Evolutionary conservation across 2,888 invertebrate species (phyloP), one percentile per base, ranked within the genome.

Genomic region (Nomada fabriciana): DNA sequence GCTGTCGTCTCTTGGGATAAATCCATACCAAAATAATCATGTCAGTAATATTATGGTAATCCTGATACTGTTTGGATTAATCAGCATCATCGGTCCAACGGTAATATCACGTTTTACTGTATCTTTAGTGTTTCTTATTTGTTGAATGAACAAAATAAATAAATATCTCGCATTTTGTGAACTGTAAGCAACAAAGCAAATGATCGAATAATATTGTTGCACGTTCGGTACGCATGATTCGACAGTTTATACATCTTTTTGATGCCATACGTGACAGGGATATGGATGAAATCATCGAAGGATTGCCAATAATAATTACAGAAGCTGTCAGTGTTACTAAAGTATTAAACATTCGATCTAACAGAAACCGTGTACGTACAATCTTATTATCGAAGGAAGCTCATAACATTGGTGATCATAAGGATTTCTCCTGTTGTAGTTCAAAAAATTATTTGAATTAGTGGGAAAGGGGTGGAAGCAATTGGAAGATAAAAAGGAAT

Each of bases 381-480:
- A 15, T 18, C 20, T 29, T 29, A 29, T 29, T 29, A 29, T 29
- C 29, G 29, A 7, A 29, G 5, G 29, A 29, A 7, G 29, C 29
- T 29, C 29, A 7, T 29, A 29, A 29, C 9, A 29, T 52, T 29
- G 7, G 52, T 11, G 18, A 2, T 18, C 2, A 10, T 13, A 47
- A 15, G 4, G 9, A 20, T n/a, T 15, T n/a, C 3, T 13, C 9
- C 0, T 43, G 2, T 55, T 55, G 0, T 13, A 77, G 77, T 60
- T 77, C 9, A 23, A 9, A 10, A 65, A 29, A 60, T 7, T 77
- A 10, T 65, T 43, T 9, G 23, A 52, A 4, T 2, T 25, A 4
- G 57, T 65, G 57, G 9, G 18, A 20, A 29, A 60, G 4, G 65
- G 73, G 7, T 77, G 77, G 73, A 3, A 20, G 0, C 10, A 60